phyloP scores from a whole-genome alignment of 1,140 invertebrate species.

The Ridgeia piscesae region DNA sequence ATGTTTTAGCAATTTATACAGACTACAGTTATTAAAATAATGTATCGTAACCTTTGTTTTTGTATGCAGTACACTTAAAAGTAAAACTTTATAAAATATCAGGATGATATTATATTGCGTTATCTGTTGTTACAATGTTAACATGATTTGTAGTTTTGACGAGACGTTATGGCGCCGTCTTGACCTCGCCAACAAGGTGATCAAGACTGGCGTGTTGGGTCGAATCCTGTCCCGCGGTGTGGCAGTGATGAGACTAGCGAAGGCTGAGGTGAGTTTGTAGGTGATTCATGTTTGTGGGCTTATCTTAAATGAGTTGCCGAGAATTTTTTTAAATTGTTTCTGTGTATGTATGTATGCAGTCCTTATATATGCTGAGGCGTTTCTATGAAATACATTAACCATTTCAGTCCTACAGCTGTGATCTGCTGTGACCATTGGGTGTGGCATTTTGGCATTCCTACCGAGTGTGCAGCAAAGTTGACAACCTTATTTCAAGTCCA shows the following conservation, averaged over 20 bases:
- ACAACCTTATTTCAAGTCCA: too few species aligned
- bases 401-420: too few species aligned
- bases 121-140: constrained; percentile 19
- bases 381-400: background rate
- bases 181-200: constrained; percentile 72
- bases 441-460: too few species aligned
- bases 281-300: too few species aligned
- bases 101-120: constrained; percentile 8
- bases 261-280: constrained; percentile 71
- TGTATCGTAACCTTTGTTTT: background rate
- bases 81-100: background rate
- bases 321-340: background rate
- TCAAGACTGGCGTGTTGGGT: constrained; percentile 69
- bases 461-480: too few species aligned
- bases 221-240: constrained; percentile 73
- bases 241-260: constrained; percentile 73
- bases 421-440: too few species aligned
- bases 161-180: constrained; percentile 81
- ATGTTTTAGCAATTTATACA: background rate
- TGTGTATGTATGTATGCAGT: background rate
- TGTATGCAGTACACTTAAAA: background rate
- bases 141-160: constrained; percentile 60
- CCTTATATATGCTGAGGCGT: background rate
- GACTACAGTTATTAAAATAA: background rate
- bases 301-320: constrained; percentile 65